Conservation (phyloP, 2,113 vertebrate genomes). For the Centrocercus urophasianus region DNA sequence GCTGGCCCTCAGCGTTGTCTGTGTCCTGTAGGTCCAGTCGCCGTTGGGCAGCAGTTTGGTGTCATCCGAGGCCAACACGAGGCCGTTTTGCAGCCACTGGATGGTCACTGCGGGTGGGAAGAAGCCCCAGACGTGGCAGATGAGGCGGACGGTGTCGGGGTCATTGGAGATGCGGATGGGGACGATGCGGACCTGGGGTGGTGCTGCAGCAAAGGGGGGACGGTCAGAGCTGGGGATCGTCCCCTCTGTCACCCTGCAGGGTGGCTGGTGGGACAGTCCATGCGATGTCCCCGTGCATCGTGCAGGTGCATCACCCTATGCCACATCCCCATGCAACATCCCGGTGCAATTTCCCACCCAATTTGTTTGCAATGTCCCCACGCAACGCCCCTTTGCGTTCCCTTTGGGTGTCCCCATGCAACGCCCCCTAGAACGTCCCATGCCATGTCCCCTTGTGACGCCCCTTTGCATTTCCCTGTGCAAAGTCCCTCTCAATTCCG, state of each 20-base stretch:
- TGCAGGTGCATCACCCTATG: background rate
- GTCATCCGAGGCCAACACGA: background rate
- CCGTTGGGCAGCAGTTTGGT: constrained; percentile 41
- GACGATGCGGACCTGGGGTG: constrained; percentile 12
- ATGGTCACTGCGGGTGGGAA: constrained; percentile 55
- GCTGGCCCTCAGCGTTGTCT: constrained; percentile 43
- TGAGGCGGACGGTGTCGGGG: constrained; percentile 45
- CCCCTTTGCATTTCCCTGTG: background rate
- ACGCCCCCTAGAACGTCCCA: accelerated
- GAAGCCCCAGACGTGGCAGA: constrained; percentile 70
- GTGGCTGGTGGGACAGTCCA: too few species aligned
- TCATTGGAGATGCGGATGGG: constrained; percentile 20
- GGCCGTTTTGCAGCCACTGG: constrained; percentile 62
- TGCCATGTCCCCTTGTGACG: background rate
- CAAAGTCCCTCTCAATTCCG: too few species aligned
- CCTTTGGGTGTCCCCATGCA: accelerated
- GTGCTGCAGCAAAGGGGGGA: background rate
- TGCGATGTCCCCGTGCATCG: background rate
- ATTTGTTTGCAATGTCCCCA: background rate
- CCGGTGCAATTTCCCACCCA: too few species aligned
- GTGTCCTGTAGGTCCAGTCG: constrained; percentile 74
- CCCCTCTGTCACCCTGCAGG: background rate
- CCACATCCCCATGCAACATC: too few species aligned
- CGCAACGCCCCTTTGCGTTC: background rate
- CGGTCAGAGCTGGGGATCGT: background rate